Base-by-base conservation (phyloP, 2,797 vertebrate genomes). In the Chaunax sp. region DNA sequence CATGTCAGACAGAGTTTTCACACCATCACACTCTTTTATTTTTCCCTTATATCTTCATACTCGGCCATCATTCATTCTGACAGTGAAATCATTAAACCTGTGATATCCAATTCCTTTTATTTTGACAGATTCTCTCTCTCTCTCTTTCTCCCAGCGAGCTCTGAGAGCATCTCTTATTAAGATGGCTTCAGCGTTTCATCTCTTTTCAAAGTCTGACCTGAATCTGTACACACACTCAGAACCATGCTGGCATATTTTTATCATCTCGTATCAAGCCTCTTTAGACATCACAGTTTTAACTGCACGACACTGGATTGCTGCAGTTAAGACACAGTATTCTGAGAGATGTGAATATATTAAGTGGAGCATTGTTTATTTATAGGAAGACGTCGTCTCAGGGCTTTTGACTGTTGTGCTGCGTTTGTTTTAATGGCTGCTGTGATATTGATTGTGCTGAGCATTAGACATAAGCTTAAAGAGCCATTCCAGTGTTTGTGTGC, bases 101-200 rank as follows among this genome's bases (percentile, higher is more conserved):
- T 92, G 91, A 93, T 91, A 89, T 90, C 82, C 83, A 87, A 92
- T 92, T 93, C 87, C 90, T 91, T 92, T 92, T 90, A 91, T 92
- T 91, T 89, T 92, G 88, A 91, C 88, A 84, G 87, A 86, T 75
- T 84, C 28, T 8, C 50, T 20, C 51, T 22, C n/a, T 4, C 9
- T 20, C 43, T 41, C 87, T 84, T 81, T 76, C 85, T 88, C 84
- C 78, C 84, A 81, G 81, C 37, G 65, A 69, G 85, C 89, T 87
- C 88, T 84, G 87, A 90, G 89, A 89, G 84, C 85, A 90, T 90
- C 56, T 90, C 88, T 89, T 89, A 90, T 89, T 89, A 89, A 90
- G 83, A 90, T 83, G 86, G 87, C 86, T 90, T 84, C 78, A 77
- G 77, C 68, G 75, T 89, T 91, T 92, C 88, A 91, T 92, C 90